Evolutionary conservation across 2,888 invertebrate genomes (phyloP), one percentile per base, ranked within the genome.

Genomic region (Nezara viridula): DNA sequence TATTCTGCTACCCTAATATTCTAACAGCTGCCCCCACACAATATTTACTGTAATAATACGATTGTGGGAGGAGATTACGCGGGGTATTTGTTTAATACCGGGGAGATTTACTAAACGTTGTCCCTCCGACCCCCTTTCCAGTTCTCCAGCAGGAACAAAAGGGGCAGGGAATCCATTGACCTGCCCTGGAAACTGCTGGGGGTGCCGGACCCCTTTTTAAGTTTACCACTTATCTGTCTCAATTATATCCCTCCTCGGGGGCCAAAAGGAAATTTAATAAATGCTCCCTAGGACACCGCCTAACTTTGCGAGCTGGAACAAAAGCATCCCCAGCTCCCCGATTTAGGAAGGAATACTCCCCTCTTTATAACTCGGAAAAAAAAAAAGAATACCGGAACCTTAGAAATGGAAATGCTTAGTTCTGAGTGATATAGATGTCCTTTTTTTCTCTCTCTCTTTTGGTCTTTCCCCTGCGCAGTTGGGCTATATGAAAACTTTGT

Each of bases 401-500:
- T 66, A 66, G 66, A 66, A 66, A 66, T 66, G 66, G 66, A 66
- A 66, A 66, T 66, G 66, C 66, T 66, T 66, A 66, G 66, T 66
- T 66, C 66, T 66, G 66, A 66, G 66, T 66, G 66, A 66, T 66
- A 66, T 66, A 66, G 66, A 66, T 66, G 66, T 66, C 66, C 19
- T 66, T 66, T 66, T 66, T 66, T 66, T 32, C 14, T 9, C 14
- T 55, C n/a, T n/a, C 7, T 10, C 12, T 24, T 66, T 24, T 4
- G 50, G 4, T 12, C 1, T 14, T 19, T 19, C 66, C 66, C 66
- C 19, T 19, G 66, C 66, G 7, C 66, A 66, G 66, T 16, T 32
- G 66, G 66, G 66, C 66, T 66, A 66, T 66, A 66, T 66, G 66
- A 66, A 66, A 66, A 66, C 32, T 66, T 66, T 32, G 66, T 32